Evolutionary conservation across 2,888 invertebrate species (phyloP), one percentile per base, ranked within the genome.

Genomic region (Xestobium rufovillosum): DNA sequence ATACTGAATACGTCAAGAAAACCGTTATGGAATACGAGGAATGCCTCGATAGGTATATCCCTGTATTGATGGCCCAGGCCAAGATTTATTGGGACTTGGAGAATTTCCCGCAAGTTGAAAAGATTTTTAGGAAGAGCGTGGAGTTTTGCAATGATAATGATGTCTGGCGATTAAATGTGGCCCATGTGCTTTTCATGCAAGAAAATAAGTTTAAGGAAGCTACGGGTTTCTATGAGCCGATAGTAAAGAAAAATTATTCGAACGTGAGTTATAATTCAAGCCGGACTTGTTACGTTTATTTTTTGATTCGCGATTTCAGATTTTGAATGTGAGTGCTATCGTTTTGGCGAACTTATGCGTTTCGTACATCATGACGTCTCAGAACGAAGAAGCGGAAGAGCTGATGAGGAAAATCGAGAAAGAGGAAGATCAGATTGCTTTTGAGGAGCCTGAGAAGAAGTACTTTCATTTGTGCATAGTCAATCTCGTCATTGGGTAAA

Each of bases 111-210:
- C 91, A 95, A 59, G 96, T 98, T 2, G 96, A 97, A 62, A 90
- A 92, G 60, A 91, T 96, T 48, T 96, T 97, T 63, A 79, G 91
- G 17, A 92, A 95, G 61, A 94, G 94, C 39, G 92, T 91, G 0
- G 98, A 99, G 61, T 97, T 97, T 65, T 97, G 97, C 59, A 91
- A 91, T 50, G 96, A 96, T 57, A 91, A 95, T 53, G 94, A 97
- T 52, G 80, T 84, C 1, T 99, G 97, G 97, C 83, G 94, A 47
- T 69, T 98, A 12, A 98, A 99, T 61, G 96, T 97, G 0, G 98
- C 97, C 0, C 98, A 99, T 61, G 96, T 97, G 1, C 71, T 98
- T 2, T 98, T 97, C 61, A 98, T 99, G 97, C 96, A 97, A 67
- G 95, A 95, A 60, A 92, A 87, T 59, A 97, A 97, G 64, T 98